Conservation (phyloP, 2,888 invertebrate species). For the Ectemnius continuus region DNA sequence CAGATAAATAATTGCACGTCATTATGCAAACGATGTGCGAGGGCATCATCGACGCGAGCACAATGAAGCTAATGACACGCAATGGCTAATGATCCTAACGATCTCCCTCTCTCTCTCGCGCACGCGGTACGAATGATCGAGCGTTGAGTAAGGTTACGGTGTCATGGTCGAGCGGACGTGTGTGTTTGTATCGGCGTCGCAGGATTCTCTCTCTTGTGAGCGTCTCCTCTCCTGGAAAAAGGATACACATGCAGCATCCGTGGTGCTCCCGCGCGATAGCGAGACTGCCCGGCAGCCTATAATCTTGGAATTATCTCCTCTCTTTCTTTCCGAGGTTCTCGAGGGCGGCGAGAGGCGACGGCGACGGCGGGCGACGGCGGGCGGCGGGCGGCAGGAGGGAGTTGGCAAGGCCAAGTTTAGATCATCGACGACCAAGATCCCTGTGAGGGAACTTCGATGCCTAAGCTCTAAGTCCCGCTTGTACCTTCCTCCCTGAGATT, state of each 20-base stretch:
- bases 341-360: not conserved
- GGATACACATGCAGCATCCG: slow-evolving; percentile 26
- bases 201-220: slow-evolving; percentile 33
- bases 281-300: slow-evolving; percentile 50
- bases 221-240: slow-evolving; percentile 46
- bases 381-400: slow-evolving; percentile 20
- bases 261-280: slow-evolving; percentile 24
- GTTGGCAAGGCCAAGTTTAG: slow-evolving; percentile 74
- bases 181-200: slow-evolving; percentile 65
- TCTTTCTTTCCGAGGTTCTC: slow-evolving; percentile 13
- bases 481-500: no score
- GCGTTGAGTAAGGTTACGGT: slow-evolving; percentile 72
- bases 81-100: slow-evolving; percentile 62
- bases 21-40: slow-evolving; percentile 65
- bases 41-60: slow-evolving; percentile 56
- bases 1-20: slow-evolving; percentile 68
- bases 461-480: not conserved
- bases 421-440: slow-evolving; percentile 66
- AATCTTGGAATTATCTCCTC: slow-evolving; percentile 58
- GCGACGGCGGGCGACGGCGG: slow-evolving; percentile 12
- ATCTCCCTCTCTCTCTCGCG: slow-evolving; percentile 21
- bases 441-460: slow-evolving; percentile 21
- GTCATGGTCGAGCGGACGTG: slow-evolving; percentile 69
- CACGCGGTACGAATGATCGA: slow-evolving; percentile 58
- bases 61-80: slow-evolving; percentile 63